These are phyloP conservation scores for Cerastis leucographa DNA, from an alignment of 2,888 invertebrate species.

Conservation along the genomic window DNA sequence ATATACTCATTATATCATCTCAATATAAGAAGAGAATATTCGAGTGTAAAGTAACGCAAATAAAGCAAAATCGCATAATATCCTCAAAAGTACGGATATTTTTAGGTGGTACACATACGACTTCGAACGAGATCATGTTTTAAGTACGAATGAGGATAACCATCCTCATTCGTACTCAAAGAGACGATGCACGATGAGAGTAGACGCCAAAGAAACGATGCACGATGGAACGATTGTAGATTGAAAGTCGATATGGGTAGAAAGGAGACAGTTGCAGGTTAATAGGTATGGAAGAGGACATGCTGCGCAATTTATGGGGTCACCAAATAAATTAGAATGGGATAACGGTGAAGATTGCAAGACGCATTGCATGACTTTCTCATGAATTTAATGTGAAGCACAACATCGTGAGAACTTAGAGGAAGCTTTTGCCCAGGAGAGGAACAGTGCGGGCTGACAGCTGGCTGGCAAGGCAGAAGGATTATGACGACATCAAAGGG, in stretches of 20 bases:
- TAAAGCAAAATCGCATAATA: slow-evolving; percentile 4
- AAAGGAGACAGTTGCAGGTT: not conserved
- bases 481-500: not conserved
- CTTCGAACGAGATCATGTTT: slow-evolving; percentile 6
- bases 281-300: not conserved
- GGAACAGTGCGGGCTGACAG: not conserved
- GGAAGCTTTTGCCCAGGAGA: not conserved
- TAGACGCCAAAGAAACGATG: not conserved
- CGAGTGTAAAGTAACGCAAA: not conserved
- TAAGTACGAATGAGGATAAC: slow-evolving; percentile 10
- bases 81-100: slow-evolving; percentile 14
- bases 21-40: not conserved
- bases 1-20: not conserved
- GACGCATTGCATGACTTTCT: not conserved
- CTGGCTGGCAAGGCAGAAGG: too few species aligned
- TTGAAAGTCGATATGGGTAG: not conserved
- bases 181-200: not conserved
- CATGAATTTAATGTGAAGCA: not conserved
- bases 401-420: not conserved
- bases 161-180: too few species aligned
- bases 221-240: not conserved
- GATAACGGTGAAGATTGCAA: not conserved
- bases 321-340: not conserved
- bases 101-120: slow-evolving; percentile 23
- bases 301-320: not conserved